Evolutionary conservation across 2,888 invertebrate genomes (phyloP).

Genomic region (Villa cingulata): DNA sequence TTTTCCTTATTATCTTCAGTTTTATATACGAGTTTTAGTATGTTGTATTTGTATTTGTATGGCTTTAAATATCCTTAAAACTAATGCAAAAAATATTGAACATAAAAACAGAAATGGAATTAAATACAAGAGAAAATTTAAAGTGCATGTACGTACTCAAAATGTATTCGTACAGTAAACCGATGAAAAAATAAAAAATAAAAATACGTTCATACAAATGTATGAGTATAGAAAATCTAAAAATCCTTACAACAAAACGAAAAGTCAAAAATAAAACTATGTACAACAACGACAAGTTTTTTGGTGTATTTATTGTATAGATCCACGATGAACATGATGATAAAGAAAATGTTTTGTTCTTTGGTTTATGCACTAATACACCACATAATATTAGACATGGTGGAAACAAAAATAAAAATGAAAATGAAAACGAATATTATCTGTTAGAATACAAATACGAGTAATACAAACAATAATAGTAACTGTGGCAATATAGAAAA

Average conservation of each 20-base stretch:
- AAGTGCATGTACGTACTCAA: no score
- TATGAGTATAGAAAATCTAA: constrained; percentile 1
- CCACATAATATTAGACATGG: no score
- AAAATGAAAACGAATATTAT: no score
- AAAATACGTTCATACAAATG: not conserved
- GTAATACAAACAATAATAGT: no score
- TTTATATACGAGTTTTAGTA: no score
- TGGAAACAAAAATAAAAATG: no score
- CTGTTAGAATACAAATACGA: no score
- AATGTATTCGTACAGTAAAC: no score
- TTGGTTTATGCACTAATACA: no score
- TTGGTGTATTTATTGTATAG: not conserved
- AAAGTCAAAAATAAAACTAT: no score
- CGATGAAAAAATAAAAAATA: not conserved
- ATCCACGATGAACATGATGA: not conserved
- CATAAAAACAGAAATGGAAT: constrained; percentile 1
- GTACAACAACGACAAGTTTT: constrained; percentile 4
- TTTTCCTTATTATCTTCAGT: no score
- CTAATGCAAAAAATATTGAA: not conserved
- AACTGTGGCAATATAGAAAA: no score
- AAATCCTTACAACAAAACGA: constrained; percentile 4
- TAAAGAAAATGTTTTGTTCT: not conserved
- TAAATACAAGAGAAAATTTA: not conserved
- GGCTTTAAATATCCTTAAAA: not conserved
- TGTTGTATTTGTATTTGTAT: not conserved